phyloP scores from a whole-genome alignment of 2,797 vertebrate genomes.

The Eleutherodactylus coqui region DNA sequence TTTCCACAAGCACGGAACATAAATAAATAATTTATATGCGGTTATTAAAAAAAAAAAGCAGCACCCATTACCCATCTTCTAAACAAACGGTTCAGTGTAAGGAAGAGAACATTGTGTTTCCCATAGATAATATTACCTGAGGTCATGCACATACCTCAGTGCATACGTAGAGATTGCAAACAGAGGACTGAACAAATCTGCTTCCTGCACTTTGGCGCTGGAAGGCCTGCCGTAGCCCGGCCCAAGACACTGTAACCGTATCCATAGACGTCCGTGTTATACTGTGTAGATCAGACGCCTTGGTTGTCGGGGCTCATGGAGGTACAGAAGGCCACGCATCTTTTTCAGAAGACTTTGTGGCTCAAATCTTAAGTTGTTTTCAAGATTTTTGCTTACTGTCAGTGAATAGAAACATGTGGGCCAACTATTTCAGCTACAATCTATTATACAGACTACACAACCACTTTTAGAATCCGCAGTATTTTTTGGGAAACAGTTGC shows the following conservation, averaged over 20 bases:
- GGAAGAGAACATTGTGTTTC: slow-evolving; percentile 63
- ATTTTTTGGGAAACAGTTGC: no score
- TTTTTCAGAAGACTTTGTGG: no score
- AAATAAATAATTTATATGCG: slow-evolving; percentile 63
- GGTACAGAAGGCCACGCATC: slow-evolving; percentile 29
- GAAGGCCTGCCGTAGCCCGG: slow-evolving; percentile 18
- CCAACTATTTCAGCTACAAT: no score
- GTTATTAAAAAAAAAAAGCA: slow-evolving; percentile 50
- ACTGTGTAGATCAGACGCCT: not conserved
- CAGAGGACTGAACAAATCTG: slow-evolving; percentile 45
- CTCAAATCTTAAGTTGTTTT: no score
- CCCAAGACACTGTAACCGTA: not conserved
- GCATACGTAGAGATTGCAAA: slow-evolving; percentile 47
- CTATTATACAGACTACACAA: no score
- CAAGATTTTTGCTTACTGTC: no score
- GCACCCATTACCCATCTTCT: slow-evolving; percentile 54
- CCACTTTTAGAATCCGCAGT: no score
- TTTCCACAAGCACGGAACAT: slow-evolving; percentile 52
- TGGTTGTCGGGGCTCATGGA: not conserved
- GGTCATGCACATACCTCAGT: slow-evolving; percentile 61
- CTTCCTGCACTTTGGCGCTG: slow-evolving; percentile 43
- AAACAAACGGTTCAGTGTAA: slow-evolving; percentile 61
- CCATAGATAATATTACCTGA: slow-evolving; percentile 63
- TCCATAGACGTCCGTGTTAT: not conserved
- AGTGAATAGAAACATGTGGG: no score